These are phyloP conservation scores for Bucco capensis DNA, from an alignment of 2,113 vertebrate species.

Conservation along the genomic window DNA sequence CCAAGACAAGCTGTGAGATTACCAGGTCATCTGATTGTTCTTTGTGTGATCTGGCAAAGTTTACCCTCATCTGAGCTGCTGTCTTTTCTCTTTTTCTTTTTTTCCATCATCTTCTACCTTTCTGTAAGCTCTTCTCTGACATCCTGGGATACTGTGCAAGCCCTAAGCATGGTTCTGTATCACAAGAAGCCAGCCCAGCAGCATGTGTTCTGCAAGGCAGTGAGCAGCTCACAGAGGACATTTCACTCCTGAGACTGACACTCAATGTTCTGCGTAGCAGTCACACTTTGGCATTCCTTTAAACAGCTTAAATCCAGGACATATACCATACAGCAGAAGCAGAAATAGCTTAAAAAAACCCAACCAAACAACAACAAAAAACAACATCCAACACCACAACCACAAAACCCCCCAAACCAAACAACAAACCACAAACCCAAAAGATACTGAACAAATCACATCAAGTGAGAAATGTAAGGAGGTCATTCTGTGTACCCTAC, in stretches of 20 bases:
- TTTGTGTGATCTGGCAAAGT: background rate
- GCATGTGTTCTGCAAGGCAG: too few species aligned
- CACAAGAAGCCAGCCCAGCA: background rate
- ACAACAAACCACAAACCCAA: too few species aligned
- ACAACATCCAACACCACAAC: too few species aligned
- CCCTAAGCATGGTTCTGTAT: accelerated
- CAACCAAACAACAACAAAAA: too few species aligned
- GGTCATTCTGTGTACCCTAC: background rate
- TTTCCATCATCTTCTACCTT: background rate
- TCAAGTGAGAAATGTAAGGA: background rate
- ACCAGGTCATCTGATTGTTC: background rate
- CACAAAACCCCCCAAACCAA: too few species aligned
- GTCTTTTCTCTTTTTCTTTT: background rate
- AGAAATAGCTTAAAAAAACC: background rate
- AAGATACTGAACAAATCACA: background rate
- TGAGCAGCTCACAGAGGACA: accelerated
- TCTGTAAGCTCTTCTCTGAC: background rate
- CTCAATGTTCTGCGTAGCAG: background rate
- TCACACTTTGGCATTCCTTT: background rate
- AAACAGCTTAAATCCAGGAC: background rate
- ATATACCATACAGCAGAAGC: background rate
- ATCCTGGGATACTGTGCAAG: too few species aligned
- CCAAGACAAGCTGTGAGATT: background rate
- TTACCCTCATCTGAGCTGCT: background rate
- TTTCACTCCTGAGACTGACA: accelerated